These are phyloP conservation scores for Pampusana beccarii DNA, from an alignment of 2,113 vertebrate genomes.

Conservation along the genomic window DNA sequence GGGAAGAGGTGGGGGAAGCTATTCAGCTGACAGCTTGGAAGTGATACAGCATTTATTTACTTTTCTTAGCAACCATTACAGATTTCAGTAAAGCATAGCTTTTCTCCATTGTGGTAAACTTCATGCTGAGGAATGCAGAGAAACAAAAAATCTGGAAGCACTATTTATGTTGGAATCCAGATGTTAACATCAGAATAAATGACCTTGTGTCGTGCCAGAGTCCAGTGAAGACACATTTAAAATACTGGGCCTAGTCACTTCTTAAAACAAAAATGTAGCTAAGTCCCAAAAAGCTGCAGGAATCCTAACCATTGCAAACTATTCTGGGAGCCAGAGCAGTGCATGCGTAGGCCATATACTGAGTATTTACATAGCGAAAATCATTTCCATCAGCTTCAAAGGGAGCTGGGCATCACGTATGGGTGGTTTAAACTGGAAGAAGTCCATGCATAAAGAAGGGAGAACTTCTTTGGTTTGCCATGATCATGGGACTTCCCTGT, in stretches of 20 bases:
- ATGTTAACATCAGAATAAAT: not conserved
- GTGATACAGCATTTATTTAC: not conserved
- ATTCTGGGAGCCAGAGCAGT: not conserved
- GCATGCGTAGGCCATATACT: not conserved
- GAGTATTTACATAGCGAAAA: constrained; percentile 1
- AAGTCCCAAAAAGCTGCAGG: not conserved
- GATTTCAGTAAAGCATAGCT: not conserved
- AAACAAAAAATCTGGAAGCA: constrained; percentile 13
- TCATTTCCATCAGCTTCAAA: constrained; percentile 21
- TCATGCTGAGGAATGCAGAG: not conserved
- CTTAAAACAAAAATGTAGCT: not conserved
- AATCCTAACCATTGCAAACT: not conserved
- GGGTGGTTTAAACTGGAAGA: constrained; percentile 20
- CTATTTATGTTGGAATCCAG: not conserved
- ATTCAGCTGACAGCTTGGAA: not conserved
- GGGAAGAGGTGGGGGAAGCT: not conserved
- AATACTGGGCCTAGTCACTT: not conserved
- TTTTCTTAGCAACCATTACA: not conserved
- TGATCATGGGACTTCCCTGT: not conserved
- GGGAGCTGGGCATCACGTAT: not conserved
- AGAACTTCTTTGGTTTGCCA: not conserved
- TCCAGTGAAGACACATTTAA: not conserved
- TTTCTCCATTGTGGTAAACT: not conserved
- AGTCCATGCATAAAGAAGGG: constrained; percentile 14
- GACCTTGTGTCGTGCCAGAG: not conserved